Evolutionary conservation across 2,888 invertebrate species (phyloP).

Genomic region (Spialia ferax): DNA sequence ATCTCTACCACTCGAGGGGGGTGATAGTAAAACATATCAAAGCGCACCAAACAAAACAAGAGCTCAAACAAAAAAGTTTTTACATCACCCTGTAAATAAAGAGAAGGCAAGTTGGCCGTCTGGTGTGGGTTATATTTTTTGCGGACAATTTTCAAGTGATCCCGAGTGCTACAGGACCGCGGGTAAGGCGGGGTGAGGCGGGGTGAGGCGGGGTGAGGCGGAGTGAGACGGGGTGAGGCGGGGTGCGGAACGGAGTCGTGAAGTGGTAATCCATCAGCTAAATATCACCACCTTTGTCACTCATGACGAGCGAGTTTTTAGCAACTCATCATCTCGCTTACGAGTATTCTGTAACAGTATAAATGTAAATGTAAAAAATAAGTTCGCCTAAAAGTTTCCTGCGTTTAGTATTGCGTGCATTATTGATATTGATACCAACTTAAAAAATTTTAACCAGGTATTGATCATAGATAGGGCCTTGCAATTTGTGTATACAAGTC

Average conservation of each 20-base stretch:
- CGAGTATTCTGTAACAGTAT: no score
- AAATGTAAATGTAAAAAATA: no score
- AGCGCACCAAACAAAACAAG: no score
- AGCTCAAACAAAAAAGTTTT: neutral
- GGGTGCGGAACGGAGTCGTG: neutral
- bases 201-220: neutral
- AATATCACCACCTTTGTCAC: constrained; percentile 30
- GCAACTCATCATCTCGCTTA: neutral
- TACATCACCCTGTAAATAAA: constrained; percentile 20
- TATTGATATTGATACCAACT: no score
- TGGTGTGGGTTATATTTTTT: constrained; percentile 30
- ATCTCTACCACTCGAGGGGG: no score
- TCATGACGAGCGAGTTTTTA: constrained; percentile 20
- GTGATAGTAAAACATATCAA: no score
- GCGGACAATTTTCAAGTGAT: constrained; percentile 33
- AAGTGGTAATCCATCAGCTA: constrained; percentile 31
- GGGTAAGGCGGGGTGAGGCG: neutral
- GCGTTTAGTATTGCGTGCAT: no score
- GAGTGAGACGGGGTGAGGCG: neutral
- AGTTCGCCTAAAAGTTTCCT: no score
- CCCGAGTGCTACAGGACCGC: constrained; percentile 11
- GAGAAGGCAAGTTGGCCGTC: constrained; percentile 18
- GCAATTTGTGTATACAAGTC: no score
- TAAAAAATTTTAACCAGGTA: no score
- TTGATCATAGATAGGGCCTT: no score